These are phyloP conservation scores for Cheilosia vulpina DNA, from an alignment of 2,888 invertebrate genomes.

Conservation along the genomic window DNA sequence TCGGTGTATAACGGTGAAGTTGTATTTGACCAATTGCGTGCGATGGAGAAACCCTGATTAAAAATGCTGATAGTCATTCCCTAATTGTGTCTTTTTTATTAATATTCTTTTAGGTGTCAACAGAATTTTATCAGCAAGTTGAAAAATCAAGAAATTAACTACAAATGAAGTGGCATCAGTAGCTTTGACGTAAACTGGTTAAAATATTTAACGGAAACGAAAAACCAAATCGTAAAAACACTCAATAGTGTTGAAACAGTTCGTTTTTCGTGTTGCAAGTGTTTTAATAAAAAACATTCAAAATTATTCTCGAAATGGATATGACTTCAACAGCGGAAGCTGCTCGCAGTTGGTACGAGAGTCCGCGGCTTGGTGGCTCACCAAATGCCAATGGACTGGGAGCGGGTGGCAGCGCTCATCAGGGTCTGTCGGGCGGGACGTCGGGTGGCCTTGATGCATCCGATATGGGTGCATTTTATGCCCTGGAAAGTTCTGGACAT, in stretches of 20 bases:
- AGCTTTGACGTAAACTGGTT: slow-evolving; percentile 9
- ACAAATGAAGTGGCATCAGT: slow-evolving; percentile 38
- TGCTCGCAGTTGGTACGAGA: slow-evolving; percentile 84
- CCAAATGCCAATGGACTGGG: slow-evolving; percentile 82
- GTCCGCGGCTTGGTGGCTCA: slow-evolving; percentile 83
- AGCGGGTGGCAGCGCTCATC: slow-evolving; percentile 81
- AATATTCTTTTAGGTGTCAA: slow-evolving; percentile 48
- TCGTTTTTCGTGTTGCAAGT: slow-evolving; percentile 76
- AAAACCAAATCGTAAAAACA: slow-evolving; percentile 28
- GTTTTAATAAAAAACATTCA: slow-evolving; percentile 80
- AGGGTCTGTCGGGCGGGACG: slow-evolving; percentile 81
- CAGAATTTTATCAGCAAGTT: slow-evolving; percentile 18
- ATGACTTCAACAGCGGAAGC: slow-evolving; percentile 84
- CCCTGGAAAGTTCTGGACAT: slow-evolving; percentile 83
- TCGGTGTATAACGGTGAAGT: slow-evolving; percentile 5
- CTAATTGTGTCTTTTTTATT: slow-evolving; percentile 3
- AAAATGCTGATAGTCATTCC: background rate
- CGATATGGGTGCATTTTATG: slow-evolving; percentile 84
- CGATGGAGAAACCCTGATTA: slow-evolving; percentile 17
- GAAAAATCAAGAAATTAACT: slow-evolving; percentile 11
- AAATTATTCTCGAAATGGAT: slow-evolving; percentile 84
- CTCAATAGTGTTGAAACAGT: slow-evolving; percentile 17
- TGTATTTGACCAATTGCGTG: slow-evolving; percentile 32
- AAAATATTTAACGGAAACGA: slow-evolving; percentile 18
- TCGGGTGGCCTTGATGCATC: slow-evolving; percentile 82